Base-by-base conservation (phyloP, 2,888 invertebrate genomes). In the Habrosyne pyritoides region DNA sequence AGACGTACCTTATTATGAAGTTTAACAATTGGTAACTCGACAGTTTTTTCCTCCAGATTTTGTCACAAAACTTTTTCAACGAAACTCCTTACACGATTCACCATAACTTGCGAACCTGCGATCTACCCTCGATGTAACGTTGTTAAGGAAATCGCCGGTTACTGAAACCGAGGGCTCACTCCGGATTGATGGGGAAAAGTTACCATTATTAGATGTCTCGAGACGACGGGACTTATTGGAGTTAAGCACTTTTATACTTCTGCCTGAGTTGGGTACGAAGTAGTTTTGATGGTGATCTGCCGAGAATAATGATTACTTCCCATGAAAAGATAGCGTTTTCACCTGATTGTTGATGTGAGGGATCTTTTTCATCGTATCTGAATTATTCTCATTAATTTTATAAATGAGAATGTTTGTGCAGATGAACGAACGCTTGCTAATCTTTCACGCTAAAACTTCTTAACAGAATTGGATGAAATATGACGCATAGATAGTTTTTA, bases 61-160 rank as follows among this genome's bases (percentile, higher is more conserved):
- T 36, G 36, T 52, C 47, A 18, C 51, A 30, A 36, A 18, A 28
- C 52, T 24, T 52, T 26, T 26, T 24, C 36, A 21, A 28, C 22
- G 8, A 14, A 22, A 36, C 33, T 24, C 24, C 12, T 22, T 10
- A 12, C 22, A n/a, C 52, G n/a, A 36, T 22, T n/a, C 14, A 21
- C 18, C n/a, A 26, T 24, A 42, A 24, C n/a, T 26, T 22, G 21
- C n/a, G 10, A 26, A 26, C 21, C n/a, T 47, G 18, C 55, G 30
- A 42, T 47, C 53, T 50, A 26, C 53, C 52, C n/a, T 22, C 49
- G 55, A n/a, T 50, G 64, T 75, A 74, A 77, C 69, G 68, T 67
- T 66, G 78, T 79, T 79, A 77, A 75, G 74, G 73, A 77, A 75
- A 76, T 77, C 75, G 69, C 64, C 73, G 70, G 77, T 77, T 75